Conservation (phyloP, 2,797 vertebrate genomes). For the Oreochromis mossambicus region DNA sequence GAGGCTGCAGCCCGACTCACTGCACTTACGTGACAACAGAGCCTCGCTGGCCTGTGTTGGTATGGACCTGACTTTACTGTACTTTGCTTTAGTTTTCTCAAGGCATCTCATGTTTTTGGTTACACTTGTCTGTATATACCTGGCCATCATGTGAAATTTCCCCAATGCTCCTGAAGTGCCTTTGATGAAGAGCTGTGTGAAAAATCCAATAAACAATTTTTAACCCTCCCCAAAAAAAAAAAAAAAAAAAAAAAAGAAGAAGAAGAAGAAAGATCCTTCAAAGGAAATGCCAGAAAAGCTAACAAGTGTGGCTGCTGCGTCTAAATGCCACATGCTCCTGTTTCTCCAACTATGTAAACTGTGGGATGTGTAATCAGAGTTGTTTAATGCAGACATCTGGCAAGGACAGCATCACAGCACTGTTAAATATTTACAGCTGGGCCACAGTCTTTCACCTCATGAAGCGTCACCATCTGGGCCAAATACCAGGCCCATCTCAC, state of each 20-base stretch:
- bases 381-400: slow-evolving; percentile 83
- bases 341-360: slow-evolving; percentile 83
- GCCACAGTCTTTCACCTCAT: slow-evolving; percentile 76
- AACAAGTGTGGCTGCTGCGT: slow-evolving; percentile 72
- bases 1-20: background rate
- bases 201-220: slow-evolving; percentile 67
- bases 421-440: slow-evolving; percentile 82
- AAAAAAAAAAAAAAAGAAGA: no score
- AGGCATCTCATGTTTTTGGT: background rate
- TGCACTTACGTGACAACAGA: background rate
- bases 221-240: background rate
- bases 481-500: slow-evolving; percentile 66
- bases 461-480: slow-evolving; percentile 76
- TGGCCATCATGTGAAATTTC: slow-evolving; percentile 45
- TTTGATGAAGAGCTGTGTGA: slow-evolving; percentile 68
- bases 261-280: slow-evolving; percentile 54
- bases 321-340: slow-evolving; percentile 79
- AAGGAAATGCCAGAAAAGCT: slow-evolving; percentile 62
- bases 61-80: background rate
- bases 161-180: slow-evolving; percentile 25
- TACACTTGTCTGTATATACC: slow-evolving; percentile 58
- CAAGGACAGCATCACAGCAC: slow-evolving; percentile 71
- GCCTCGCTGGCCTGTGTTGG: background rate
- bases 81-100: background rate
- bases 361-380: slow-evolving; percentile 82